Evolutionary conservation across 2,113 vertebrate species (phyloP).

Genomic region (Peromyscus polionotus): DNA sequence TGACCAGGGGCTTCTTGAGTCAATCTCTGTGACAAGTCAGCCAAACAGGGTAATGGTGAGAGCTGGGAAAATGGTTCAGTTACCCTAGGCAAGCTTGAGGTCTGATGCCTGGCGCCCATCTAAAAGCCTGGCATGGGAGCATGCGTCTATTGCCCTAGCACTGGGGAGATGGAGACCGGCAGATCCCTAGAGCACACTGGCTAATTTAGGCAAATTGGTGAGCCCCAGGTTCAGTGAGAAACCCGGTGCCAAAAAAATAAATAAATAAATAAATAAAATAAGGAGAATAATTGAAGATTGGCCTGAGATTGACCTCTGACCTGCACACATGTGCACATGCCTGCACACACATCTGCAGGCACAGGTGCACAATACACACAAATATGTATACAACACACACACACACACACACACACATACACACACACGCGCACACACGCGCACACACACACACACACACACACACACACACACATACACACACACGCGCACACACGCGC

Average conservation of each 20-base stretch:
- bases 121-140: background rate
- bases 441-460: background rate
- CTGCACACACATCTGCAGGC: background rate
- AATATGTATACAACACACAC: background rate
- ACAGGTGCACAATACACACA: background rate
- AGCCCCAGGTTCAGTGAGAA: background rate
- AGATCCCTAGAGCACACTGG: background rate
- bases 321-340: background rate
- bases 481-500: accelerated
- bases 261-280: background rate
- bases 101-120: too few species aligned
- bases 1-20: background rate
- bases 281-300: background rate
- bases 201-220: too few species aligned
- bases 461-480: background rate
- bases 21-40: background rate
- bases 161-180: background rate
- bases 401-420: accelerated
- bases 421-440: too few species aligned
- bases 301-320: background rate
- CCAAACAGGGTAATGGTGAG: background rate
- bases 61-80: accelerated
- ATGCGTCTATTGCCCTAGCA: background rate
- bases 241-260: background rate
- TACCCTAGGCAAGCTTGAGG: background rate